These are phyloP conservation scores for Tylochromis polylepis DNA, from an alignment of 2,113 vertebrate species.

Conservation along the genomic window DNA sequence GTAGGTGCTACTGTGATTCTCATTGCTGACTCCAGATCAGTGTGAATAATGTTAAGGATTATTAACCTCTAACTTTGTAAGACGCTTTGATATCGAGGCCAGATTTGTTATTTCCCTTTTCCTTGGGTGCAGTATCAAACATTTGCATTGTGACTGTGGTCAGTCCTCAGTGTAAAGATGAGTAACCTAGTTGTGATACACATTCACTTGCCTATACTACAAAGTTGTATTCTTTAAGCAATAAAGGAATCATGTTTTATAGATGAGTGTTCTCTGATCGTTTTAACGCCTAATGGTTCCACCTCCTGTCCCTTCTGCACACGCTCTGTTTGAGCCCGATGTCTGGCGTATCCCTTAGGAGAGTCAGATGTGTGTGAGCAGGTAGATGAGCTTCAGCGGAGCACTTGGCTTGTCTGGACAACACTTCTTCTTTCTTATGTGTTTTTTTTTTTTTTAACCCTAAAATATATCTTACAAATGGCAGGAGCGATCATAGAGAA, in stretches of 20 bases:
- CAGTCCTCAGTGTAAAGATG: conserved; percentile 77
- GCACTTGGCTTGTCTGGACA: background rate
- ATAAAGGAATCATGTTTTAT: conserved; percentile 97
- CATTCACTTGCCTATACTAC: conserved; percentile 81
- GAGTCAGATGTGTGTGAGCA: background rate
- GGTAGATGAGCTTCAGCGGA: background rate
- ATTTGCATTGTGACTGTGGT: conserved; percentile 84
- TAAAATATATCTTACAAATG: background rate
- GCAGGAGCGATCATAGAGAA: conserved; percentile 29
- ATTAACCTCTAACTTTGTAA: conserved; percentile 50
- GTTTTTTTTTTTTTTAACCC: background rate
- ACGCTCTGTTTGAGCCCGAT: background rate
- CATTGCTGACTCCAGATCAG: conserved; percentile 26
- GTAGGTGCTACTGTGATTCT: conserved; percentile 45
- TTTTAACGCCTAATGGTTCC: background rate
- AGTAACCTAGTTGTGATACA: conserved; percentile 81
- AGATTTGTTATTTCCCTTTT: conserved; percentile 60
- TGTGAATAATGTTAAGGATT: conserved; percentile 19
- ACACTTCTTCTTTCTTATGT: no score
- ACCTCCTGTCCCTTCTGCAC: background rate
- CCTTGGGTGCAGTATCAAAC: conserved; percentile 78
- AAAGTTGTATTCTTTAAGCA: conserved; percentile 98
- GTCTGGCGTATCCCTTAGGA: background rate
- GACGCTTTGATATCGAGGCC: conserved; percentile 75
- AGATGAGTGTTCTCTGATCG: conserved; percentile 51